phyloP scores from a whole-genome alignment of 2,888 invertebrate species.

The Melieria crassipennis region DNA sequence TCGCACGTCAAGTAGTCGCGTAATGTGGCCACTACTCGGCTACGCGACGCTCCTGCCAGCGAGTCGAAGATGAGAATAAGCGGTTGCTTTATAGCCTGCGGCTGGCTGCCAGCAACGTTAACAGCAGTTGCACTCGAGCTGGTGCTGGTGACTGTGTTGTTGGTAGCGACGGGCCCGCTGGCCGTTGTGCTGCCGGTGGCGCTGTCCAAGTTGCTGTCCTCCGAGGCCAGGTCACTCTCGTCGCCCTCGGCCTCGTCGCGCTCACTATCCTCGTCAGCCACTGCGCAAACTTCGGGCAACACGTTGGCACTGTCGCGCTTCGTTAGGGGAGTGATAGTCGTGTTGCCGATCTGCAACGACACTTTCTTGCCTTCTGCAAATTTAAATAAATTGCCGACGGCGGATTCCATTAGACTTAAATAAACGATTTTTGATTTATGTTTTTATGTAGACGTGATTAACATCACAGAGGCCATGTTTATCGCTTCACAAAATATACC shows the following conservation, averaged over 20 bases:
- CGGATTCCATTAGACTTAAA: too few relatives aligned
- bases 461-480: background rate
- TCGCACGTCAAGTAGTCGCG: constrained; percentile 92
- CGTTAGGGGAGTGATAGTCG: constrained; percentile 70
- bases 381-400: background rate
- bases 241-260: constrained; percentile 85
- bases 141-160: constrained; percentile 13
- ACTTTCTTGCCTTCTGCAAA: constrained; percentile 66
- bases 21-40: constrained; percentile 86
- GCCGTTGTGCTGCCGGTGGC: constrained; percentile 43
- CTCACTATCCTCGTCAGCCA: constrained; percentile 78
- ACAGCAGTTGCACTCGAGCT: constrained; percentile 43
- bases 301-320: constrained; percentile 63
- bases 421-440: constrained; percentile 3
- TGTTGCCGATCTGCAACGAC: constrained; percentile 75
- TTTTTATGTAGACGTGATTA: background rate
- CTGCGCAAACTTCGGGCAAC: constrained; percentile 66
- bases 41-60: constrained; percentile 81
- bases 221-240: constrained; percentile 75
- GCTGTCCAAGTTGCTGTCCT: constrained; percentile 62
- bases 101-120: constrained; percentile 28
- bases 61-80: constrained; percentile 97
- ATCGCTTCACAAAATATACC: too few relatives aligned
- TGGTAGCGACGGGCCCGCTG: constrained; percentile 21
- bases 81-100: constrained; percentile 68